A percentile compares a stretch with the other conserved stretches of the same genome.
phyloP scores from a whole-genome alignment of 2,113 vertebrate genomes.

The Varanus komodoensis region DNA sequence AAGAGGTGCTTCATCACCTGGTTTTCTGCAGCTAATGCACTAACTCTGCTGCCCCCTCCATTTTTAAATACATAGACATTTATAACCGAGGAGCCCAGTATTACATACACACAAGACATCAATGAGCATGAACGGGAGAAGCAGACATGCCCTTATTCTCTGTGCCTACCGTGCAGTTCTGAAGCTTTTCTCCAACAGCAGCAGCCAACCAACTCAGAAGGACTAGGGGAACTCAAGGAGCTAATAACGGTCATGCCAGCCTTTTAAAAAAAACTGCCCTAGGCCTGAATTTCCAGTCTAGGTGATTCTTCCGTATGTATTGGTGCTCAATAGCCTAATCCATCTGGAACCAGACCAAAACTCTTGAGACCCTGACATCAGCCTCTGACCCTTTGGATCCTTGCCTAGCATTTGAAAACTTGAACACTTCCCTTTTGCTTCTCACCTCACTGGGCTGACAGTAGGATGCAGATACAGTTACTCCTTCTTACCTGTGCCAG shows the following conservation, averaged over 20 bases:
- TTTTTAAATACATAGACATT: not conserved
- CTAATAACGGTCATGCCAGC: not conserved
- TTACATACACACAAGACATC: not conserved
- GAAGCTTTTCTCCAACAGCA: not conserved
- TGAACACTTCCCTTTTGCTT: not conserved
- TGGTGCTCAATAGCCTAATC: not conserved
- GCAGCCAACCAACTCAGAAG: not conserved
- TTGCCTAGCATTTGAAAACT: not conserved
- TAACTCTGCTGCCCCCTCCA: not conserved
- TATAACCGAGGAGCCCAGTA: not conserved
- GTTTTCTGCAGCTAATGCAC: not conserved
- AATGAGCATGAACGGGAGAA: not conserved
- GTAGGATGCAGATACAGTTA: not conserved
- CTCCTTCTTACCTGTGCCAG: not conserved
- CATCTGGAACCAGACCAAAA: not conserved
- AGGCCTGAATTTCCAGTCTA: not conserved
- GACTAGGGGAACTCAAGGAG: not conserved
- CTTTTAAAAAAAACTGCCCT: not conserved
- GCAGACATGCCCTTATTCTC: not conserved
- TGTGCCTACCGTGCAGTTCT: not conserved
- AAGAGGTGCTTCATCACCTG: no score
- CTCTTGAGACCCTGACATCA: not conserved
- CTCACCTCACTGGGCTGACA: not conserved
- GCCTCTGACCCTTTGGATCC: not conserved
- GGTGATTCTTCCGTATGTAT: not conserved